Evolutionary conservation across 2,113 vertebrate genomes (phyloP).

Genomic region (Sturnira hondurensis): DNA sequence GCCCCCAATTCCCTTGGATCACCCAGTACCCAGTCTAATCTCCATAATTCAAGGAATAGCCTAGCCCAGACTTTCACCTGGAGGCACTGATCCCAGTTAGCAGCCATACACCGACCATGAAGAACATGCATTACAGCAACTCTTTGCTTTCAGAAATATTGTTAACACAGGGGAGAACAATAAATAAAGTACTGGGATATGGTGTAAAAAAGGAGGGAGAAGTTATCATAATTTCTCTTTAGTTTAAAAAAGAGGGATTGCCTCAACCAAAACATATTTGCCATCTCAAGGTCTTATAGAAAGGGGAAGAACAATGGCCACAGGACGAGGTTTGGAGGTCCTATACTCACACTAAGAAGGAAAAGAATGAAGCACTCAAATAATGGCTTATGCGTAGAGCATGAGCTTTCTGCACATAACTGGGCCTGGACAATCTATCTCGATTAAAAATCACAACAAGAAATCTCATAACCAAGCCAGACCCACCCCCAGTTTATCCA

Average conservation of each 20-base stretch:
- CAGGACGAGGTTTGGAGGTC: neutral
- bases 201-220: neutral
- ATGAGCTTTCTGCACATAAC: neutral
- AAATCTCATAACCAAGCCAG: neutral
- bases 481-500: neutral
- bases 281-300: neutral
- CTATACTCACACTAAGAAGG: neutral
- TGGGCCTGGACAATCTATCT: neutral
- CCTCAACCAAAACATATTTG: neutral
- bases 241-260: neutral
- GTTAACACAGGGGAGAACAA: neutral
- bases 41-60: neutral
- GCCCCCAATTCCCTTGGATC: no score
- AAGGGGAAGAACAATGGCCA: neutral
- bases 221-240: neutral
- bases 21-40: neutral
- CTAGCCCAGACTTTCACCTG: neutral
- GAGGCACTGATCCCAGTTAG: neutral
- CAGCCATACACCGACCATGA: neutral
- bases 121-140: neutral
- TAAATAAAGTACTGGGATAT: neutral
- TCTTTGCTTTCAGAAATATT: neutral
- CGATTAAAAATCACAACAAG: neutral
- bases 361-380: neutral
- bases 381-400: rapidly evolving